phyloP scores from a whole-genome alignment of 2,797 vertebrate genomes.

The Hypotaenidia philippensis region DNA sequence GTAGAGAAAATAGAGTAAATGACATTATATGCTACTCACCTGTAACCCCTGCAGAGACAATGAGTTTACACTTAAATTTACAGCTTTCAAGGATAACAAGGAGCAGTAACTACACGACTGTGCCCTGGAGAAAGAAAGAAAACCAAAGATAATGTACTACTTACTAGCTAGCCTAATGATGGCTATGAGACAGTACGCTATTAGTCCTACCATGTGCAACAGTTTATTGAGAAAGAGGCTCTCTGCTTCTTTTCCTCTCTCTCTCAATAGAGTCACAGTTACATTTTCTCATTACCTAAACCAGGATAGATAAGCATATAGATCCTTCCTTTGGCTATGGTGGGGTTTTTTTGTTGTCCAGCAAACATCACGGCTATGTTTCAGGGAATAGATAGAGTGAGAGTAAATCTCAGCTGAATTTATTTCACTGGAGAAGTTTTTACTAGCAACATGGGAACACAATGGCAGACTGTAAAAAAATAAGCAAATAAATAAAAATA shows the following conservation, averaged over 20 bases:
- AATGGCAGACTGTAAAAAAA: constrained; percentile 37
- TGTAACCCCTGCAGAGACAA: constrained; percentile 53
- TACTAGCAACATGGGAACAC: not conserved
- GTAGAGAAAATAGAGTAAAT: not conserved
- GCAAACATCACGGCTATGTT: not conserved
- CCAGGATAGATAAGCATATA: not conserved
- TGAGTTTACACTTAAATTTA: constrained; percentile 50
- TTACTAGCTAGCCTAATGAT: constrained; percentile 38
- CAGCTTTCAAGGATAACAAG: constrained; percentile 32
- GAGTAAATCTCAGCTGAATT: constrained; percentile 28
- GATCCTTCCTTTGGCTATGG: not conserved
- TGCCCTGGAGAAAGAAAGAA: constrained; percentile 61
- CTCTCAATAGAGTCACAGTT: not conserved
- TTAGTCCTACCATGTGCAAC: constrained; percentile 24
- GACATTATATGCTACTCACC: constrained; percentile 8
- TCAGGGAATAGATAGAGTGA: constrained; percentile 3
- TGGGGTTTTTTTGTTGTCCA: not conserved
- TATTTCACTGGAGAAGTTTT: constrained; percentile 43
- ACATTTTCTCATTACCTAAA: constrained; percentile 26
- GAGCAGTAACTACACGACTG: constrained; percentile 8
- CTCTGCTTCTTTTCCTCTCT: not conserved
- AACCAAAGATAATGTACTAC: constrained; percentile 38
- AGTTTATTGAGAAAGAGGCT: constrained; percentile 28
- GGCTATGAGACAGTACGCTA: not conserved
- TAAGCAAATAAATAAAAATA: constrained; percentile 47